Base-by-base conservation (phyloP, 92 coral and sea anemone genomes). In the Palythoa caribaeorum region DNA sequence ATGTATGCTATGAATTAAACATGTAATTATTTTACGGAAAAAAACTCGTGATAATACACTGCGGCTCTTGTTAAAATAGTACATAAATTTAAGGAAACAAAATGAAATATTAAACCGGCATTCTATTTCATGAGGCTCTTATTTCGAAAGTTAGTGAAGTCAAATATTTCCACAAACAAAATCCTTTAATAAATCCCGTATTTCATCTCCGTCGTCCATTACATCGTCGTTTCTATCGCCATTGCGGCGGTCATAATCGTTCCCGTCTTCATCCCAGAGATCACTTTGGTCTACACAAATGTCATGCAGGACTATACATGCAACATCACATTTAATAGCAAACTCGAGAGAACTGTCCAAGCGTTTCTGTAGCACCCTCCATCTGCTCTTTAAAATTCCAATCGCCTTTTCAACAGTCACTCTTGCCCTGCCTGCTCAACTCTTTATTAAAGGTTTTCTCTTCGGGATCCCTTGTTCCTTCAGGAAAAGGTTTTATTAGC, bases 241-340 rank as follows among this genome's bases (percentile, higher is more conserved):
- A 73, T 74, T 74, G 74, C 52, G 53, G 86, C 73, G 86, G 87
- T 73, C 87, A 81, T 73, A 59, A 88, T 88, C 69, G 70, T 88
- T 77, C 87, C 83, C 77, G 83, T 81, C 87, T 66, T 88, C 91
- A 81, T 88, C 91, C 91, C 91, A 88, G 87, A 76, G 75, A 88
- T 88, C 91, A 88, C 81, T 80, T 80, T 68, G 68, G 87, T 88
- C 87, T 73, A 88, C 81, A 73, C 91, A 88, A 88, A 88, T 80
- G 87, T 88, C 77, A 65, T 85, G 88, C 88, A 85, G 88, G 38
- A n/a, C n/a, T n/a, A n/a, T n/a, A n/a, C n/a, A n/a, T n/a, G n/a
- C n/a, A n/a, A n/a, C n/a, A n/a, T n/a, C n/a, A n/a, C n/a, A n/a
- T n/a, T n/a, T n/a, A n/a, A n/a, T n/a, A n/a, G n/a, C n/a, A n/a